Conservation (phyloP, 2,797 vertebrate species). For the Hipposideros larvatus region DNA sequence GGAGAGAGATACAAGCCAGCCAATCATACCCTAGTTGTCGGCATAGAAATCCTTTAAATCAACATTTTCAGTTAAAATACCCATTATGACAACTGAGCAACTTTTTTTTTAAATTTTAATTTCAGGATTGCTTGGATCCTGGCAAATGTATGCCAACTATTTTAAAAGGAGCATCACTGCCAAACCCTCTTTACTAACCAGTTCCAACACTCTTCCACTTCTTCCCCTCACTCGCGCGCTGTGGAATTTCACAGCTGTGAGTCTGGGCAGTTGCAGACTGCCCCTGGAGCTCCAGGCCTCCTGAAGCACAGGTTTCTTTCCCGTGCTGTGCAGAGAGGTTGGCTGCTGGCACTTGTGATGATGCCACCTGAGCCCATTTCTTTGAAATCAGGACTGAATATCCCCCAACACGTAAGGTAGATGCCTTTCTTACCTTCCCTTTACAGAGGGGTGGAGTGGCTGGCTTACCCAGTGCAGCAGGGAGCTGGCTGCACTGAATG, state of each 20-base stretch:
- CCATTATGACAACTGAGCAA: neutral
- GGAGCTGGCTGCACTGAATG: neutral
- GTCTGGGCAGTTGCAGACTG: neutral
- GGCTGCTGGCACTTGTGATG: rapidly evolving
- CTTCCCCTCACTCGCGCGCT: rapidly evolving
- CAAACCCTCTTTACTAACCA: neutral
- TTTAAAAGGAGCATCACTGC: neutral
- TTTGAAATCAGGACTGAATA: neutral
- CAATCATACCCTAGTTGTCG: rapidly evolving
- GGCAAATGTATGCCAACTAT: neutral
- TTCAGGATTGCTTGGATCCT: neutral
- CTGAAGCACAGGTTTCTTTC: rapidly evolving
- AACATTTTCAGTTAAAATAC: neutral
- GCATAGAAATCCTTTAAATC: neutral
- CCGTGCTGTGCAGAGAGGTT: rapidly evolving
- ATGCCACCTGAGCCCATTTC: rapidly evolving
- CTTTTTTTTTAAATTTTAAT: neutral
- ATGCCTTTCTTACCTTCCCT: rapidly evolving
- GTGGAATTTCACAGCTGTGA: neutral
- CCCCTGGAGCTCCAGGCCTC: neutral
- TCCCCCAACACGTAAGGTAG: neutral
- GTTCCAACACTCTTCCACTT: rapidly evolving
- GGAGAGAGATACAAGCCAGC: neutral
- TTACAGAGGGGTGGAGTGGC: neutral
- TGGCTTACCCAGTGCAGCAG: neutral